Evolutionary conservation across 2,113 vertebrate species (phyloP).

Genomic region (Ictalurus furcatus): DNA sequence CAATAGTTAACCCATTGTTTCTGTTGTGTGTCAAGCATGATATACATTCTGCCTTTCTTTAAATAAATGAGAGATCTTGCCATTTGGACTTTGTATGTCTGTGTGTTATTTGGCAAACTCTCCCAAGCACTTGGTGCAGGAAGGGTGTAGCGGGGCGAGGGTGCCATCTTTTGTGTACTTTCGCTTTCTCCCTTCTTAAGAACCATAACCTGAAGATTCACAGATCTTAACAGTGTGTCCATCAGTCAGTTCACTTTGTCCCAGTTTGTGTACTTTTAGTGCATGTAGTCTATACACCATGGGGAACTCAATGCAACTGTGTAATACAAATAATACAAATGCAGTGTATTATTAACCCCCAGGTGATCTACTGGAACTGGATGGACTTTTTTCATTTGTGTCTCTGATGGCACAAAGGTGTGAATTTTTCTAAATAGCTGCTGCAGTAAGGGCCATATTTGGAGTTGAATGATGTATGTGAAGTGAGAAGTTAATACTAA

Average conservation of each 20-base stretch:
- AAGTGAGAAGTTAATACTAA: background rate
- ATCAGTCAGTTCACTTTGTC: background rate
- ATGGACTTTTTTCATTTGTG: background rate
- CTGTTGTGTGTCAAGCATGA: too few relatives aligned
- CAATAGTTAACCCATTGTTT: too few relatives aligned
- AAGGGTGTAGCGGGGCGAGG: too few relatives aligned
- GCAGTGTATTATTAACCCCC: constrained; percentile 1
- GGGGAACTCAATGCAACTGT: background rate
- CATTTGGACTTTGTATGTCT: too few relatives aligned
- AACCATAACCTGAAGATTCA: too few relatives aligned
- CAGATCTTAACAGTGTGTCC: background rate
- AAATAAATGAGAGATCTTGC: too few relatives aligned
- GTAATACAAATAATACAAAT: background rate
- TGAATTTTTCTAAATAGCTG: background rate
- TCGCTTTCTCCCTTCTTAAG: too few relatives aligned
- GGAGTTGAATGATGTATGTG: background rate
- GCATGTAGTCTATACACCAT: background rate
- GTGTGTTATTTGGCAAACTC: too few relatives aligned
- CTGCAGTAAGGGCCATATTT: background rate
- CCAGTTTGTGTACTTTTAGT: background rate
- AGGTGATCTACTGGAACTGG: constrained; percentile 8
- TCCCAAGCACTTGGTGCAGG: too few relatives aligned
- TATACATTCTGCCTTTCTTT: too few relatives aligned
- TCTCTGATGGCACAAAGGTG: background rate
- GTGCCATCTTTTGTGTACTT: too few relatives aligned